These are phyloP conservation scores for Cyanoderma ruficeps DNA, from an alignment of 2,113 vertebrate species.

Conservation along the genomic window DNA sequence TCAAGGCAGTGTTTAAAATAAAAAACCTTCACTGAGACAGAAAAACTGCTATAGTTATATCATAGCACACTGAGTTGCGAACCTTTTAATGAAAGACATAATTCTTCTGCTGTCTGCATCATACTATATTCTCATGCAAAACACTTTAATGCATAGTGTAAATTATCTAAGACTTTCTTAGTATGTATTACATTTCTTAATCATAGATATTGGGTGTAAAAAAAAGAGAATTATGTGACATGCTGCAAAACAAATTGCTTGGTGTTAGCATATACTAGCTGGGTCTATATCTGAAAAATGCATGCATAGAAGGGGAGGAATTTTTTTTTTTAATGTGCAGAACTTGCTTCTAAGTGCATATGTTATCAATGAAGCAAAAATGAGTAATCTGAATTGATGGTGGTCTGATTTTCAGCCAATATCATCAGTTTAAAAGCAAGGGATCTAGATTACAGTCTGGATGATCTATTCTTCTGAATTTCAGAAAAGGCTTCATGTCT, in stretches of 20 bases:
- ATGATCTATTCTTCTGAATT: constrained; percentile 37
- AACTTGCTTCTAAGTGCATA: constrained; percentile 31
- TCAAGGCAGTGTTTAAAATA: constrained; percentile 74
- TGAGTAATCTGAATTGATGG: constrained; percentile 10
- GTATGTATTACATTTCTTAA: constrained; percentile 79
- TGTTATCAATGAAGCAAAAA: constrained; percentile 32
- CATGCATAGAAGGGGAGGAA: not conserved
- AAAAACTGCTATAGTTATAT: constrained; percentile 77
- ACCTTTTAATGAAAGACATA: constrained; percentile 83
- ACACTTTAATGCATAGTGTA: constrained; percentile 77
- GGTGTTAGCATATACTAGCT: constrained; percentile 35
- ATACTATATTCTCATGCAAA: constrained; percentile 81
- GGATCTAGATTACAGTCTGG: not conserved
- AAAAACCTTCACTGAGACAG: constrained; percentile 75
- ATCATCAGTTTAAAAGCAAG: constrained; percentile 14
- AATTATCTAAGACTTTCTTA: constrained; percentile 77
- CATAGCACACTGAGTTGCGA: constrained; percentile 75
- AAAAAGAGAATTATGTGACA: constrained; percentile 65
- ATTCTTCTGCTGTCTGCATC: constrained; percentile 76
- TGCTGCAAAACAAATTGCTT: constrained; percentile 59
- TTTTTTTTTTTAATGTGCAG: not conserved
- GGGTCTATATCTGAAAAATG: constrained; percentile 42
- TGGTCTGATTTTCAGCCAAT: constrained; percentile 23
- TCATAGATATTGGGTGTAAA: constrained; percentile 69
- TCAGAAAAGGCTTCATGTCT: not conserved